Base-by-base conservation (phyloP, 2,113 vertebrate species). In the Festucalex cinctus region DNA sequence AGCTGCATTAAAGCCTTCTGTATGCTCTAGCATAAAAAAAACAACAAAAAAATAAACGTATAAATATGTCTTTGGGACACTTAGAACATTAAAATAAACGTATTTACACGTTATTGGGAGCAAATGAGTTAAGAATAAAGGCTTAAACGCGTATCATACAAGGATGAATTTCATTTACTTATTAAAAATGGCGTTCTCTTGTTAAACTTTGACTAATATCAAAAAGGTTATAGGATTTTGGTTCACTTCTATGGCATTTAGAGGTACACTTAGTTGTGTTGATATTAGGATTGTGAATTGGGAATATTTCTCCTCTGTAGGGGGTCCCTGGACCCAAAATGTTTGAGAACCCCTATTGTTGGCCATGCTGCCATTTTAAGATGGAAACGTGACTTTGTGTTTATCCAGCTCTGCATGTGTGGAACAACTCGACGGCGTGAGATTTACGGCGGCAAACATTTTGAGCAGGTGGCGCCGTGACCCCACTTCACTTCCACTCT, bases 391-490 rank as follows among this genome's bases (percentile, higher is more conserved):
- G 63, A 51, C 63, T 48, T 26, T 14, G 12, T 43, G 16, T 63
- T 48, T 32, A 58, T 19, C 17, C 65, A 49, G 36, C 20, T 65
- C 70, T 61, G 70, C 68, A 24, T 39, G 70, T 75, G n/a, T 1
- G 16, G 70, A 77, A 73, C 71, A 74, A 75, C 68, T 39, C 24
- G 62, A 71, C 65, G 74, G 24, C 61, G 43, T 35, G 66, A 81
- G 85, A 88, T 87, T 89, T 90, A 89, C 74, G 46, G 77, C 78
- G 39, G 73, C 82, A 84, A 81, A 88, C 86, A 87, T 78, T 85
- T 61, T 79, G 84, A 93, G 92, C 93, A 95, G 93, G 93, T 94
- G 93, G 83, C 81, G 78, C 69, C 62, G 69, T 61, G 60, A 83
- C 65, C 77, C 66, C 71, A 60, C 54, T 73, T 66, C 82, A 1